These are phyloP conservation scores for Riparia riparia DNA, from an alignment of 2,113 vertebrate genomes.

Conservation along the genomic window DNA sequence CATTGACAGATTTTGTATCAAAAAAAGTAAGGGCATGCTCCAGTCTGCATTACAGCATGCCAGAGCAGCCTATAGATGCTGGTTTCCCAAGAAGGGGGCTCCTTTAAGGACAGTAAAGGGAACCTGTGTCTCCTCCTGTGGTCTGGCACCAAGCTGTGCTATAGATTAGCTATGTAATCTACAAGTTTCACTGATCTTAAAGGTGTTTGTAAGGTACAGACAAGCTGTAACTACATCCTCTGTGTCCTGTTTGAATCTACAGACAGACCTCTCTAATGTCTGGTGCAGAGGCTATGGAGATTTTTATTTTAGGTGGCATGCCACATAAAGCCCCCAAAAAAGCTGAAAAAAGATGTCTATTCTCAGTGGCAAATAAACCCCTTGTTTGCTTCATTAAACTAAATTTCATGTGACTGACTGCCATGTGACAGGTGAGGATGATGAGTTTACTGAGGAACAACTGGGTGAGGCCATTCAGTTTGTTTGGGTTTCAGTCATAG, in stretches of 20 bases:
- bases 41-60: neutral
- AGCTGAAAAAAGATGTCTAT: neutral
- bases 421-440: neutral
- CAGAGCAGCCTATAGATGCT: fast-evolving
- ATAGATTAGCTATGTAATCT: neutral
- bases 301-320: neutral
- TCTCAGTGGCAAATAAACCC: neutral
- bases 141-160: neutral
- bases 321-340: neutral
- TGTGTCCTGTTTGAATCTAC: neutral
- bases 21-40: neutral
- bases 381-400: neutral
- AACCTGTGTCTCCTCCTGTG: neutral
- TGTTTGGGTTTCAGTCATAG: neutral
- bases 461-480: neutral
- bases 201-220: neutral
- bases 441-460: neutral
- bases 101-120: neutral
- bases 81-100: neutral
- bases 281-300: neutral
- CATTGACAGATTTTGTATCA: neutral
- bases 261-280: neutral
- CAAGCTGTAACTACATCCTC: neutral
- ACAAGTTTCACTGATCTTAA: neutral
- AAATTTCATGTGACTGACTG: neutral